These are phyloP conservation scores for Molossus alvarezi DNA, from an alignment of 2,797 vertebrate genomes.

Conservation along the genomic window DNA sequence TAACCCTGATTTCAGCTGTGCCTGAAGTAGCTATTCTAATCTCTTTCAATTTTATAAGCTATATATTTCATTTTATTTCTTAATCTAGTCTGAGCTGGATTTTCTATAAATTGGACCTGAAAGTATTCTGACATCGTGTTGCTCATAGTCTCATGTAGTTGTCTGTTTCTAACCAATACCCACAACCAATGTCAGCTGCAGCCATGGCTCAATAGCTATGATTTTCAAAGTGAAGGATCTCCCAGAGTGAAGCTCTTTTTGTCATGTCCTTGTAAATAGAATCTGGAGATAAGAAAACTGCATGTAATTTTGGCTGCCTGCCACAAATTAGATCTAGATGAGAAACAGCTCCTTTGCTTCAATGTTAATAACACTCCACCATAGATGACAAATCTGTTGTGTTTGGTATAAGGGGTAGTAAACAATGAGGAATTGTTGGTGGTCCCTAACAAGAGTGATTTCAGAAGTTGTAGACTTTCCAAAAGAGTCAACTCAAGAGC, in stretches of 20 bases:
- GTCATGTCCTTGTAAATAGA: background rate
- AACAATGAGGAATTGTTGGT: background rate
- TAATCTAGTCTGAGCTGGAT: background rate
- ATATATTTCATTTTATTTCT: constrained; percentile 40
- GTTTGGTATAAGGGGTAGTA: background rate
- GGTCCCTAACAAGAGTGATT: background rate
- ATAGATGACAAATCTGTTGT: background rate
- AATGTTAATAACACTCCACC: background rate
- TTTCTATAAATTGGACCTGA: constrained; percentile 10
- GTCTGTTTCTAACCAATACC: background rate
- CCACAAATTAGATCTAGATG: constrained; percentile 36
- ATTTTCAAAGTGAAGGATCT: constrained; percentile 25
- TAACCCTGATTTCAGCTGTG: background rate
- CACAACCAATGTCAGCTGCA: background rate
- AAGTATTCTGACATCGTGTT: background rate
- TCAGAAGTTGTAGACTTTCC: background rate
- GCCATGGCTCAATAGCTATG: background rate
- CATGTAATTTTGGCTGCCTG: background rate
- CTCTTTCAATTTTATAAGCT: background rate
- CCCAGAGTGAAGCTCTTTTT: background rate
- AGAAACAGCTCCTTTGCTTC: background rate
- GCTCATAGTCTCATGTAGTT: background rate
- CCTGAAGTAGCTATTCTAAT: background rate
- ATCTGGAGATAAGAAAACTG: background rate
- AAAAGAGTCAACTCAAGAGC: background rate